phyloP scores from a whole-genome alignment of 2,888 invertebrate species.

The Coelinius sp. region DNA sequence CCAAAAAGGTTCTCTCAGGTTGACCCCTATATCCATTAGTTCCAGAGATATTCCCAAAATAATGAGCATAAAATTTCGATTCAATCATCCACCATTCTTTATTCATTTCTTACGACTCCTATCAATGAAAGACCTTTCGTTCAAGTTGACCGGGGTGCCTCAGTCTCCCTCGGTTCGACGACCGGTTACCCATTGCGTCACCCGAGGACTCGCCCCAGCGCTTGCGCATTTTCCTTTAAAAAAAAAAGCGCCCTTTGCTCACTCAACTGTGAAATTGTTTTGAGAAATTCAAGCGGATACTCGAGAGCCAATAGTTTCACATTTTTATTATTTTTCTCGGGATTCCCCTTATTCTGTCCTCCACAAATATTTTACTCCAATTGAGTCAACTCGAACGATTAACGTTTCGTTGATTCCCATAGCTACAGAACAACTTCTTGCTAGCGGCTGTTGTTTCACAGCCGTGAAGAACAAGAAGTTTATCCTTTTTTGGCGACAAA shows the following conservation, averaged over 20 bases:
- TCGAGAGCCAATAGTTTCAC: not conserved
- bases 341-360: not conserved
- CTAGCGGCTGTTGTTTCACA: constrained; percentile 1
- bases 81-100: too few relatives aligned
- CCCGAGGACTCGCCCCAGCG: constrained; percentile 36
- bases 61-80: not conserved
- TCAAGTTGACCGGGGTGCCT: constrained; percentile 36
- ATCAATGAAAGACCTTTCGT: constrained; percentile 55
- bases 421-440: constrained; percentile 22
- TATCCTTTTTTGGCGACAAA: constrained; percentile 6
- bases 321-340: not conserved
- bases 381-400: constrained; percentile 13
- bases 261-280: constrained; percentile 13
- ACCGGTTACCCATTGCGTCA: constrained; percentile 55
- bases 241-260: not conserved
- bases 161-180: constrained; percentile 56
- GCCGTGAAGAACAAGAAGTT: constrained; percentile 7
- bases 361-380: constrained; percentile 9
- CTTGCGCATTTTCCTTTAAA: constrained; percentile 23
- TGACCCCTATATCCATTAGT: too few relatives aligned
- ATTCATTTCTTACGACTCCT: constrained; percentile 43
- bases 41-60: too few relatives aligned
- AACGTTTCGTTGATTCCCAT: not conserved
- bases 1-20: too few relatives aligned
- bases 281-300: not conserved